Conservation (phyloP, 2,113 vertebrate species). For the Colinus virginianus region DNA sequence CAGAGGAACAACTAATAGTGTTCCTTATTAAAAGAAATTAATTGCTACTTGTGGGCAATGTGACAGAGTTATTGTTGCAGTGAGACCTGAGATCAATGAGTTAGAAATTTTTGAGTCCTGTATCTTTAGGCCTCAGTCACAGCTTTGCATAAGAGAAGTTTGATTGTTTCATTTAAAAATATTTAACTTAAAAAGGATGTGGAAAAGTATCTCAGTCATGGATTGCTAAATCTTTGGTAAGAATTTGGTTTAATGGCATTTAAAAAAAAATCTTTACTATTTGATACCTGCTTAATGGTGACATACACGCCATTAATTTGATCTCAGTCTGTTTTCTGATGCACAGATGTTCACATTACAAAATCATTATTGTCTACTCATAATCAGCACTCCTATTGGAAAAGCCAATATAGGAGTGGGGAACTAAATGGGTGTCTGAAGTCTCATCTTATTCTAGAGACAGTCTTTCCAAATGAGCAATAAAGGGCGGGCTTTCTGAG, state of each 20-base stretch:
- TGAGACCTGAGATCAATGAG: constrained; percentile 53
- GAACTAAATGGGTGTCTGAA: constrained; percentile 51
- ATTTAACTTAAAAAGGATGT: not conserved
- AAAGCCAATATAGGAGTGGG: constrained; percentile 25
- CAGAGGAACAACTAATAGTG: not conserved
- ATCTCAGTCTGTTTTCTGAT: constrained; percentile 41
- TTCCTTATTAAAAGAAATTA: constrained; percentile 64
- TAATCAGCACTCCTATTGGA: not conserved
- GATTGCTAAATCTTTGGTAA: not conserved
- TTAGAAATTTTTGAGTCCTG: not conserved
- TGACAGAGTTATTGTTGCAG: constrained; percentile 38
- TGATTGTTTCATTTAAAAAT: not conserved
- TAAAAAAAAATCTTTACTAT: not conserved
- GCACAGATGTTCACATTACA: constrained; percentile 59
- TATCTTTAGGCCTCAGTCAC: not conserved
- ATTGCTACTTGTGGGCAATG: constrained; percentile 43
- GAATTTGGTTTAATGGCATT: not conserved
- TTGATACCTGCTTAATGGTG: constrained; percentile 26
- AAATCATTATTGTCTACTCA: constrained; percentile 43
- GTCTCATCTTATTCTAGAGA: constrained; percentile 38
- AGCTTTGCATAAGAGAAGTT: not conserved
- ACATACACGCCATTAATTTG: constrained; percentile 21
- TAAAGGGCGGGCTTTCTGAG: not conserved
- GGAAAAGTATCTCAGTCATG: not conserved
- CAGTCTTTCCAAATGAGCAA: constrained; percentile 24